Base-by-base conservation (phyloP, 2,888 invertebrate species). In the Baccha elongata region DNA sequence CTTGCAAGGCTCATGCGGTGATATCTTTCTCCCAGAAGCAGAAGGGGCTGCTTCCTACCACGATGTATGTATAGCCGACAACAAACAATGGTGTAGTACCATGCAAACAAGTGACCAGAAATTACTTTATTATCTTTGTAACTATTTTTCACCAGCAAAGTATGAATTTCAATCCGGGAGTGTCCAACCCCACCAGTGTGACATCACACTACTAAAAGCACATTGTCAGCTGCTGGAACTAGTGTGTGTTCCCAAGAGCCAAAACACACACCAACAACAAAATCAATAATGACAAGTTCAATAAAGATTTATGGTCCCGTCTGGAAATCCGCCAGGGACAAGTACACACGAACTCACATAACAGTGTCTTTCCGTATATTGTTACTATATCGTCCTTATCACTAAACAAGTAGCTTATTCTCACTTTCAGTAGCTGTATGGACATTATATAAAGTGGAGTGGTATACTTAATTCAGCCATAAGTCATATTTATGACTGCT, bases 211-310 rank as follows among this genome's bases (percentile, higher is more conserved):
- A 67, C 48, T 48, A 21, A 65, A 52, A 42, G 40, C 42, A 15
- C 29, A 48, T 46, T 37, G 46, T 50, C 73, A 75, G 71, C 78
- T 64, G 74, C 62, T 67, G 72, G 58, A 62, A 72, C 44, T 74
- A 73, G 69, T 69, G 62, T 60, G 72, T 40, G 85, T 84, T 85
- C 86, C 85, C 68, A 83, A 71, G 64, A 64, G 64, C 64, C 21
- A 15, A 13, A n/a, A n/a, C n/a, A 42, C 62, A 37, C 83, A 78
- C 69, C 74, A 83, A 87, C 84, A 69, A 87, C 86, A 86, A 88
- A 89, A 90, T 90, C 90, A 90, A 90, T 90, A 90, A 89, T 89
- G 88, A 88, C 89, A 88, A 87, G 85, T 87, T 88, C 88, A 88
- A 90, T 88, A 88, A 90, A 90, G 90, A 90, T 89, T 90, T 90